A percentile compares a stretch with the other conserved stretches of the same genome.
These are phyloP conservation scores for Aelia acuminata DNA, from an alignment of 2,888 invertebrate species.

Conservation along the genomic window DNA sequence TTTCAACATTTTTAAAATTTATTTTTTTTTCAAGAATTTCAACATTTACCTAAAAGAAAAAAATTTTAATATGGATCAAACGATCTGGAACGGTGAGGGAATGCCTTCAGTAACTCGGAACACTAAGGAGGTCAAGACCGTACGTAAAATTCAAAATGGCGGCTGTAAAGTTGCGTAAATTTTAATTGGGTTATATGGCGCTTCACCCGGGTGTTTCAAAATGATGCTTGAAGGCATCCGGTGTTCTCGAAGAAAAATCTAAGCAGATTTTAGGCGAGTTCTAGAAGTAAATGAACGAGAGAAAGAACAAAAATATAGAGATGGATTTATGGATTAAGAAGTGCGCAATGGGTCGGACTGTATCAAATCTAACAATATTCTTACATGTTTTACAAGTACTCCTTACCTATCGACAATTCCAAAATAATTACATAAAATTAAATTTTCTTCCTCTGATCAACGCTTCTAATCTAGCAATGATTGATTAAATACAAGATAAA, in stretches of 20 bases:
- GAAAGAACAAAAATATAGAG: background rate
- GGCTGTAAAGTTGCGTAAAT: slow-evolving; percentile 55
- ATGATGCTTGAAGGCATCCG: background rate
- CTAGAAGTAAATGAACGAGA: background rate
- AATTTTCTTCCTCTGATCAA: background rate
- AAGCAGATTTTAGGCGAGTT: background rate
- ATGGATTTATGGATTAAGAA: slow-evolving; percentile 33
- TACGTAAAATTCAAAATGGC: slow-evolving; percentile 56
- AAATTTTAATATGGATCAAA: too few species aligned
- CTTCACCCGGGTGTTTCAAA: background rate
- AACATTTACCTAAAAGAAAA: too few species aligned
- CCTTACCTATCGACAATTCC: too few species aligned
- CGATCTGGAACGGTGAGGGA: background rate
- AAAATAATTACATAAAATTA: too few species aligned
- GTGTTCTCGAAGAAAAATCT: background rate
- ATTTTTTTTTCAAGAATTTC: too few species aligned
- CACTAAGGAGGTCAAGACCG: slow-evolving; percentile 39
- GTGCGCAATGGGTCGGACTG: slow-evolving; percentile 18
- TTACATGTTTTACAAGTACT: too few species aligned
- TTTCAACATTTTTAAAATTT: too few species aligned
- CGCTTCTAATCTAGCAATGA: background rate
- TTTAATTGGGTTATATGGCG: slow-evolving; percentile 31
- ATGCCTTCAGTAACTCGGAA: background rate
- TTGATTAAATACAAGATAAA: too few species aligned
- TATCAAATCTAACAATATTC: background rate